A percentile compares a stretch with the other conserved stretches of the same genome.
phyloP scores from a whole-genome alignment of 2,888 invertebrate species.

The Trilocha varians region DNA sequence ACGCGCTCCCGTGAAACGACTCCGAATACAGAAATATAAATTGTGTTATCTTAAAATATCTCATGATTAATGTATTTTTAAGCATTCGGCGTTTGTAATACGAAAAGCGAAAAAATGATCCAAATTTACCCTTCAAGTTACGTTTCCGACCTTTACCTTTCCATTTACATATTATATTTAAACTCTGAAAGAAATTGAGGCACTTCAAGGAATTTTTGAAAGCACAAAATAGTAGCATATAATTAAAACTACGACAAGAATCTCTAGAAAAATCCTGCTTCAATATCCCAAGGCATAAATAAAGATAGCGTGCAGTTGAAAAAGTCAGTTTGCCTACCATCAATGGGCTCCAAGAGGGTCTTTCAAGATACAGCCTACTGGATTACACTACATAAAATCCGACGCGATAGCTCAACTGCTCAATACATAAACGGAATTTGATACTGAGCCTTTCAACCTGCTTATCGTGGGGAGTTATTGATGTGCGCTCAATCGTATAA shows the following conservation, averaged over 20 bases:
- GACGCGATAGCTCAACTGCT: neutral
- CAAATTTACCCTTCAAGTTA: too few relatives aligned
- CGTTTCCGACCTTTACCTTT: too few relatives aligned
- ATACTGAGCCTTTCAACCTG: conserved; percentile 1
- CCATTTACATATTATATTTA: too few relatives aligned
- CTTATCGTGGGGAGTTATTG: neutral
- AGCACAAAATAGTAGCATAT: too few relatives aligned
- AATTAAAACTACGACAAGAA: neutral
- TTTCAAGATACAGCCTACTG: neutral
- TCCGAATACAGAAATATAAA: neutral
- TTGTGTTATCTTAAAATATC: neutral
- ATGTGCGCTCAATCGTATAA: neutral
- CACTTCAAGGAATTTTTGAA: too few relatives aligned
- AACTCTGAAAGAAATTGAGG: too few relatives aligned
- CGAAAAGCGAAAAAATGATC: too few relatives aligned
- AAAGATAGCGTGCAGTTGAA: neutral
- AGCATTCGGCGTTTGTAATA: too few relatives aligned
- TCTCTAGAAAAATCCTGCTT: neutral
- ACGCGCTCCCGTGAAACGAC: neutral
- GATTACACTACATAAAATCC: neutral
- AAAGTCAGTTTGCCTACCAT: neutral
- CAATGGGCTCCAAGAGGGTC: neutral
- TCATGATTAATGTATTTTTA: neutral
- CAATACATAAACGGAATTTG: neutral
- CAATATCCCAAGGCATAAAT: neutral